Base-by-base conservation (phyloP, 2,888 invertebrate genomes). In the Sipha maydis region DNA sequence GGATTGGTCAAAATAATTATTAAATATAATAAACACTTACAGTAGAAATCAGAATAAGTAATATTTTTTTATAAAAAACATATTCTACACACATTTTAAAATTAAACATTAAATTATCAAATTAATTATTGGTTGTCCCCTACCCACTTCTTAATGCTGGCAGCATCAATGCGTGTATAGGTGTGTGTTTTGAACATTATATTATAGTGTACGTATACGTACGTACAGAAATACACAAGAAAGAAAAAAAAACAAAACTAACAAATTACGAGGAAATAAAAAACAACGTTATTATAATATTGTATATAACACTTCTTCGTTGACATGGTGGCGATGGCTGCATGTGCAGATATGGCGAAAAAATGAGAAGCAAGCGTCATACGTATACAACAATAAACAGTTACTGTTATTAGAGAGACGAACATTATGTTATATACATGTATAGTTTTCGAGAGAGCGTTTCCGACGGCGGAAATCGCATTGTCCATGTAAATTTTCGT, bases 351-450 rank as follows among this genome's bases (percentile, higher is more conserved):
- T 21, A 61, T 61, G 61, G 25, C 61, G 61, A 76, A 56, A 79
- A 54, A 79, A 79, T 54, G 31, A 79, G 56, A 79, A 31, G 78
- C 78, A 56, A 78, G 56, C 78, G 78, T 56, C 31, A 78, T 48
- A 34, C 54, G 61, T 61, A 61, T 61, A 56, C 54, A 56, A 79
- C 56, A 79, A 79, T 79, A 79, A 79, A 79, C 56, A 56, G 78
- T 79, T 79, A 79, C 28, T 56, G 78, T 79, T 79, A 79, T 79
- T 31, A 56, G 25, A 34, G 78, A 11, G 25, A 56, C 76, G 76
- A 76, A 7, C 11, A 25, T 14, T 56, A 14, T 11, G 34, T 56
- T 56, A 56, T 48, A 14, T 14, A 48, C 14, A 56, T 25, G 31
- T 34, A 79, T 25, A 25, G 56, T 56, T 56, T 56, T 56, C 56